These are phyloP conservation scores for Zoanthus gigantus DNA, from an alignment of 92 coral and sea anemone genomes.

Conservation along the genomic window DNA sequence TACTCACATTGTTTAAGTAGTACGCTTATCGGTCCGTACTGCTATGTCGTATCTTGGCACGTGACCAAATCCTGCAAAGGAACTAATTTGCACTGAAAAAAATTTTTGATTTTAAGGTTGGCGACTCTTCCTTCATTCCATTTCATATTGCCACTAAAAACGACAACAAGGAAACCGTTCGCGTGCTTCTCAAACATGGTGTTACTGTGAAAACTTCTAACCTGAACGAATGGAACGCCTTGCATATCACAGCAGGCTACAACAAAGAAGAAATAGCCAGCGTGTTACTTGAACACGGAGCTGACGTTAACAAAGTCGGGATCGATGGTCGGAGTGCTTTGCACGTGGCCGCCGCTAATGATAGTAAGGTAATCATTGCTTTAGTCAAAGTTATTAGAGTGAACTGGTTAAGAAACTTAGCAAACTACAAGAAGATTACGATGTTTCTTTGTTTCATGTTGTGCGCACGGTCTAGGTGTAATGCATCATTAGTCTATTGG, in stretches of 20 bases:
- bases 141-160: slow-evolving; percentile 32
- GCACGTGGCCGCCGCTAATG: slow-evolving; percentile 27
- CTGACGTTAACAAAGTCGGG: slow-evolving; percentile 17
- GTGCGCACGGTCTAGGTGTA: too few relatives aligned
- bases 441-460: too few relatives aligned
- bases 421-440: too few relatives aligned
- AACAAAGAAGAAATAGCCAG: slow-evolving; percentile 16
- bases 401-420: too few relatives aligned
- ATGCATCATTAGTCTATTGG: too few relatives aligned
- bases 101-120: slow-evolving; percentile 19
- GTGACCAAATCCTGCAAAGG: too few relatives aligned
- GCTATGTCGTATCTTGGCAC: too few relatives aligned
- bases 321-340: slow-evolving; percentile 35
- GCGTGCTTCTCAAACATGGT: slow-evolving; percentile 28
- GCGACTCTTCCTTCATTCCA: slow-evolving; percentile 32
- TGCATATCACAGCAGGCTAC: slow-evolving; percentile 31
- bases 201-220: slow-evolving; percentile 7
- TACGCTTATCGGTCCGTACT: too few relatives aligned
- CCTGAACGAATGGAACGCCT: slow-evolving; percentile 17
- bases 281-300: slow-evolving; percentile 37
- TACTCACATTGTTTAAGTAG: too few relatives aligned
- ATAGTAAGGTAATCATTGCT: neutral
- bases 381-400: too few relatives aligned
- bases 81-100: too few relatives aligned
- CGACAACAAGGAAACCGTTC: slow-evolving; percentile 31